Percentiles rank a stretch among this genome's conserved stretches.
Conservation (phyloP, 2,888 invertebrate genomes). For the Ormyrus rosae region DNA sequence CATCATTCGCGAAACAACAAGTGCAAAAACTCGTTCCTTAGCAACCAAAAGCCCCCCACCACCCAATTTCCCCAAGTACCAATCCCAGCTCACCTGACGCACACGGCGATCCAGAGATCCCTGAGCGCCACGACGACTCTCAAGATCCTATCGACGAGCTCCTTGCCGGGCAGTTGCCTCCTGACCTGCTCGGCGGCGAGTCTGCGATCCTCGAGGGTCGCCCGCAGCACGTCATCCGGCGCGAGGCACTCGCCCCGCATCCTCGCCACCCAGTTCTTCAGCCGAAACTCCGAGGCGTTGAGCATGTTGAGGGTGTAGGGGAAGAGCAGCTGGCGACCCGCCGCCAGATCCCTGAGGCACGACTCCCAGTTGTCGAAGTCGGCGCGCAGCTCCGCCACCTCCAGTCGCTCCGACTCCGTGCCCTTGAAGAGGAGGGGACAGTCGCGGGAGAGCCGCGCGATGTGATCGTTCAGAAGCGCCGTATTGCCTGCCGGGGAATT, state of each 20-base stretch:
- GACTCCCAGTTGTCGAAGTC: conserved; percentile 3
- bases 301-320: not conserved
- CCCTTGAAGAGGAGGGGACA: not conserved
- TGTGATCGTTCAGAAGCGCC: not conserved
- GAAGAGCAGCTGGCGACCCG: not conserved
- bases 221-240: not conserved
- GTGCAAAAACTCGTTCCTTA: too few relatives aligned
- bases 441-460: not conserved
- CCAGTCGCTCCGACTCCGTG: conserved; percentile 14
- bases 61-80: too few relatives aligned
- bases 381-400: not conserved
- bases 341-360: not conserved
- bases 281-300: not conserved
- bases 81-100: not conserved
- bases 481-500: not conserved
- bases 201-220: not conserved
- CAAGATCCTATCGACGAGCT: not conserved
- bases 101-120: not conserved
- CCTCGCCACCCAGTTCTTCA: conserved; percentile 1
- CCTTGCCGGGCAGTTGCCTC: not conserved
- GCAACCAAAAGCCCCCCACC: too few relatives aligned
- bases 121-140: not conserved
- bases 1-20: too few relatives aligned
- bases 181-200: not conserved
- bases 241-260: not conserved